phyloP scores from a whole-genome alignment of 2,797 vertebrate genomes.

The Babyrousa celebensis region DNA sequence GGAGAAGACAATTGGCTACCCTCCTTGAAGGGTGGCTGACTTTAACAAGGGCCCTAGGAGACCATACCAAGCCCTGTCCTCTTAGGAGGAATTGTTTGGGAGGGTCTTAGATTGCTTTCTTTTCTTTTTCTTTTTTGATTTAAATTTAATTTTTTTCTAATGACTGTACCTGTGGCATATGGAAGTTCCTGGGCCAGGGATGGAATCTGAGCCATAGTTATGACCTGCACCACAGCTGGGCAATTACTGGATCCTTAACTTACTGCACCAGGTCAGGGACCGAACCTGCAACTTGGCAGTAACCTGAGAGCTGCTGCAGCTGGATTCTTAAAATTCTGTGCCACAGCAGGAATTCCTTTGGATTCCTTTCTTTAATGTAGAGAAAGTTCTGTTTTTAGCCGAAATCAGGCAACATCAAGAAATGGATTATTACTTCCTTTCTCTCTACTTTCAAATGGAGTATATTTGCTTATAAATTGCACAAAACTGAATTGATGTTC shows the following conservation, averaged over 20 bases:
- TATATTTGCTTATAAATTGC: constrained; percentile 54
- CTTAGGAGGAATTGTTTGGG: background rate
- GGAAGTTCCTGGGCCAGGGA: too few species aligned
- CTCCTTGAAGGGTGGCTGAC: constrained; percentile 2
- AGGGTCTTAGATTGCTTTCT: background rate
- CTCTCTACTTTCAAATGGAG: background rate
- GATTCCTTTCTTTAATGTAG: constrained; percentile 17
- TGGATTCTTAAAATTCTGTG: too few species aligned
- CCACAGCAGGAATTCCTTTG: too few species aligned
- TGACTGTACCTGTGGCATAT: too few species aligned
- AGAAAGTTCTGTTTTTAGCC: constrained; percentile 26
- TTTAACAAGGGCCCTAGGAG: background rate
- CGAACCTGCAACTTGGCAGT: too few species aligned
- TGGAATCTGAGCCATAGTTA: too few species aligned
- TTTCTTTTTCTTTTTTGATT: background rate
- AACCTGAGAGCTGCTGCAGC: too few species aligned
- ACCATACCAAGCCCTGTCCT: constrained; percentile 6
- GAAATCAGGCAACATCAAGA: constrained; percentile 43
- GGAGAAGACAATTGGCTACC: constrained; percentile 21
- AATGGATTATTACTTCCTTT: constrained; percentile 13
- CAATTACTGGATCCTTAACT: too few species aligned
- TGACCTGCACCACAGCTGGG: too few species aligned
- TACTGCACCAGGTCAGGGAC: too few species aligned
- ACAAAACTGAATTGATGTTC: constrained; percentile 8
- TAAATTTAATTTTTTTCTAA: too few species aligned